These are phyloP conservation scores for Globicephala melas DNA, from an alignment of 2,113 vertebrate genomes.

Conservation along the genomic window DNA sequence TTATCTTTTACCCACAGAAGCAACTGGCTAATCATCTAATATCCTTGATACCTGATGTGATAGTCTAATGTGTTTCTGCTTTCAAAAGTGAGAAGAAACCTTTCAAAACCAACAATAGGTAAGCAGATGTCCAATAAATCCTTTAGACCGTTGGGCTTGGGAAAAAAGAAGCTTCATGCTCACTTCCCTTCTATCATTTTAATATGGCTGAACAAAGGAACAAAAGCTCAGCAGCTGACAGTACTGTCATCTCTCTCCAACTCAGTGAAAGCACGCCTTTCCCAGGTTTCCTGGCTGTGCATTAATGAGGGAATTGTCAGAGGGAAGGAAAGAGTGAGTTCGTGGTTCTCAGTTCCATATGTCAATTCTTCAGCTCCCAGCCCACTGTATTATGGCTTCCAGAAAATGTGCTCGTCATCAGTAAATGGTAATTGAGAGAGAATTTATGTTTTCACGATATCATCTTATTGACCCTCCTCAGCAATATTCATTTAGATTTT, in stretches of 20 bases:
- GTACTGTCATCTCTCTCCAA: constrained; percentile 67
- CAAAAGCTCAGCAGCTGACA: constrained; percentile 46
- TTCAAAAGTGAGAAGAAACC: constrained; percentile 25
- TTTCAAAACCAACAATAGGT: constrained; percentile 52
- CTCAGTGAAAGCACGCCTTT: constrained; percentile 59
- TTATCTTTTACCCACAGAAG: constrained; percentile 46
- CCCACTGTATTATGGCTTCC: constrained; percentile 49
- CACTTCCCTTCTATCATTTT: constrained; percentile 51
- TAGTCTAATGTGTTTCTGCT: constrained; percentile 17
- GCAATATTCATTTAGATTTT: constrained; percentile 52
- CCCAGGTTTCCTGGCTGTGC: constrained; percentile 73
- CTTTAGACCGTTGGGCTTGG: constrained; percentile 24
- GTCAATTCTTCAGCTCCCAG: constrained; percentile 61
- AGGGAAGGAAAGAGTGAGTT: constrained; percentile 64
- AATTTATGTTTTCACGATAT: not conserved
- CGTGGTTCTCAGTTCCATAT: constrained; percentile 69
- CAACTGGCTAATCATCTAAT: constrained; percentile 28
- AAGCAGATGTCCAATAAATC: constrained; percentile 68
- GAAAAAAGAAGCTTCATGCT: constrained; percentile 4
- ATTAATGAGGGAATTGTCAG: constrained; percentile 77
- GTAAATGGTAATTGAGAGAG: constrained; percentile 43
- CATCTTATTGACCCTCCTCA: constrained; percentile 39
- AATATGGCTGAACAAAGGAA: constrained; percentile 58
- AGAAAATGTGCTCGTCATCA: constrained; percentile 55
- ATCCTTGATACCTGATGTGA: constrained; percentile 26